Percentiles rank a stretch among this genome's conserved stretches.
Evolutionary conservation across 1,140 invertebrate genomes (phyloP).

Genomic region (Leptinotarsa undecemlineata): DNA sequence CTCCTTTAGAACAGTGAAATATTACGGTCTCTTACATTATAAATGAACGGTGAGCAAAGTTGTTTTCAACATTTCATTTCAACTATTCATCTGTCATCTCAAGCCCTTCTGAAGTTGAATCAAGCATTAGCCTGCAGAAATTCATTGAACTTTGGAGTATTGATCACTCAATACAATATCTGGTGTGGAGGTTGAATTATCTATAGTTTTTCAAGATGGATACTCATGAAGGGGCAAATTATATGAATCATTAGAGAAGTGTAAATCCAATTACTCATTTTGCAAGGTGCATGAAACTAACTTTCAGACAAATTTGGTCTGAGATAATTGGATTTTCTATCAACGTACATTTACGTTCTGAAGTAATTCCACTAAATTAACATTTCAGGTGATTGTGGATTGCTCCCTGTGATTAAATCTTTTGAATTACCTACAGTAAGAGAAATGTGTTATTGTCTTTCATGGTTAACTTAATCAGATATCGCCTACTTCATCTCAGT

Average conservation of each 20-base stretch:
- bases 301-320: neutral
- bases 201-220: neutral
- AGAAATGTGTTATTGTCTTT: no score
- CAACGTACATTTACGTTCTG: neutral
- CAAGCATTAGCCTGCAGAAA: neutral
- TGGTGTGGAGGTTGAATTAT: no score
- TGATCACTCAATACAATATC: neutral
- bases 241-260: neutral
- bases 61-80: conserved; percentile 11
- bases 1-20: conserved; percentile 13
- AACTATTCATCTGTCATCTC: conserved; percentile 19
- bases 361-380: neutral
- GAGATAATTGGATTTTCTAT: conserved; percentile 1
- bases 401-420: no score
- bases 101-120: neutral
- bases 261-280: neutral
- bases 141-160: conserved; percentile 7
- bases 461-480: no score
- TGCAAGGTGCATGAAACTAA: conserved; percentile 2
- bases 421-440: no score
- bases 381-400: conserved; percentile 7
- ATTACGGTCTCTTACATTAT: conserved; percentile 4
- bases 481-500: no score
- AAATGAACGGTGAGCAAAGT: conserved; percentile 17
- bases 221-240: neutral